Conservation (phyloP, 2,113 vertebrate genomes). For the Phocoena phocoena region DNA sequence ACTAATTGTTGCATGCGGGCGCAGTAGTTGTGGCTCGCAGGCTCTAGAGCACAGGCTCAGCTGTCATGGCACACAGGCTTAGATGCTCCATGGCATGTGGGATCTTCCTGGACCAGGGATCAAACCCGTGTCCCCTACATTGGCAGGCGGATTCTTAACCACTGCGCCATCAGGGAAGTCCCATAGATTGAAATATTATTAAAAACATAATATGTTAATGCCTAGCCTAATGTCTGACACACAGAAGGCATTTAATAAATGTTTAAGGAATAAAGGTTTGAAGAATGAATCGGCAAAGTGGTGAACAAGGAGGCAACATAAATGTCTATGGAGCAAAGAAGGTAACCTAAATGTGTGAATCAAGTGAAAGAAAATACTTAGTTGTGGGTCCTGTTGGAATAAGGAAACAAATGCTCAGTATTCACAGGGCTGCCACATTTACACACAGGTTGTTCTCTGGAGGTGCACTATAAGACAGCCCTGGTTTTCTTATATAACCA, state of each 20-base stretch:
- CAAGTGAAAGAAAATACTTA: background rate
- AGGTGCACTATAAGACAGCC: too few relatives aligned
- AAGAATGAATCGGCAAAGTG: background rate
- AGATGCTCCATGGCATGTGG: too few relatives aligned
- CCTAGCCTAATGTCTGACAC: background rate
- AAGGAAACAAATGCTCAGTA: too few relatives aligned
- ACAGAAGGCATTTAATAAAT: background rate
- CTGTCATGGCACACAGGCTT: too few relatives aligned
- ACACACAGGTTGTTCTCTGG: background rate
- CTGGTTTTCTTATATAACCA: background rate
- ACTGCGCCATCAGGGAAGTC: too few relatives aligned
- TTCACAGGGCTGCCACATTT: background rate
- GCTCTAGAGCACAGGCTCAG: too few relatives aligned
- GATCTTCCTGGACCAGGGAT: too few relatives aligned
- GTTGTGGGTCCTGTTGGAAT: background rate
- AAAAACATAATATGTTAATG: background rate
- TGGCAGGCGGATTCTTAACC: too few relatives aligned
- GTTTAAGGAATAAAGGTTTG: background rate
- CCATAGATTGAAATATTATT: background rate
- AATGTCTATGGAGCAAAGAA: background rate
- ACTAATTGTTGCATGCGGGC: too few relatives aligned
- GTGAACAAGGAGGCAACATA: background rate
- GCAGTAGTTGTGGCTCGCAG: too few relatives aligned
- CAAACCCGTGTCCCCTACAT: too few relatives aligned
- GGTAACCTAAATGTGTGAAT: background rate